A percentile compares a stretch with the other conserved stretches of the same genome.
phyloP scores from a whole-genome alignment of 1,140 invertebrate genomes.

The Pectinophora gossypiella region DNA sequence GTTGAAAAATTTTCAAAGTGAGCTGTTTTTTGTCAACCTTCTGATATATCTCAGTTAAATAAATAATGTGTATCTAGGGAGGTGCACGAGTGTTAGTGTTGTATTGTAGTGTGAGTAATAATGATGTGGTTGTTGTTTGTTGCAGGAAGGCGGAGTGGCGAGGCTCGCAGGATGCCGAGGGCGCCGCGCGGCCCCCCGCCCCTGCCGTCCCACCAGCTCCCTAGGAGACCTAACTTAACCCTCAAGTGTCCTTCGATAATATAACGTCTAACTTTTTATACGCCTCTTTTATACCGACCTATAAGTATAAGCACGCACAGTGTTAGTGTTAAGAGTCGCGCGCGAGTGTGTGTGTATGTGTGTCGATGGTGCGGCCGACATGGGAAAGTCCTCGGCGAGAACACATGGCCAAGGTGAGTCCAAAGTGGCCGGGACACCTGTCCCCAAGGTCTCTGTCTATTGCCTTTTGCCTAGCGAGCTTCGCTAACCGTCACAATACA shows the following conservation, averaged over 20 bases:
- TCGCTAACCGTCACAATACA: constrained; percentile 5
- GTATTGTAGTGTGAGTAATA: too few species aligned
- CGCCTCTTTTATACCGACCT: constrained; percentile 69
- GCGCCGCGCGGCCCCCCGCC: constrained; percentile 61
- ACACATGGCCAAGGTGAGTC: constrained; percentile 75
- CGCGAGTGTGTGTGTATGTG: constrained; percentile 57
- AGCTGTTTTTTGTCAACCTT: too few species aligned
- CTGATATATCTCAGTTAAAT: too few species aligned
- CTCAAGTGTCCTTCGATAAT: constrained; percentile 68
- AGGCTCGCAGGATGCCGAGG: constrained; percentile 64
- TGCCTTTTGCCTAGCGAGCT: too few species aligned
- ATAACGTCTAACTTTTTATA: constrained; percentile 69
- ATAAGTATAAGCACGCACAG: constrained; percentile 56
- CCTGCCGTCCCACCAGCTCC: constrained; percentile 48
- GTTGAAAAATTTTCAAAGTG: too few species aligned
- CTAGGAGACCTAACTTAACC: constrained; percentile 58
- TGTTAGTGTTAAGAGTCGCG: constrained; percentile 58
- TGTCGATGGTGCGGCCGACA: constrained; percentile 73
- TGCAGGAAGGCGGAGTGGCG: constrained; percentile 48
- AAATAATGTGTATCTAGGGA: too few species aligned
- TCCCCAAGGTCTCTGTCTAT: too few species aligned
- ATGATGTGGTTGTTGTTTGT: constrained; percentile 25
- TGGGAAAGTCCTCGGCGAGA: constrained; percentile 76
- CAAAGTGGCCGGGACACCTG: constrained; percentile 28
- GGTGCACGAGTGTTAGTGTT: too few species aligned